Percentiles rank a stretch among this genome's conserved stretches.
Conservation (phyloP, 1,140 invertebrate species). For the Drosophila willistoni region DNA sequence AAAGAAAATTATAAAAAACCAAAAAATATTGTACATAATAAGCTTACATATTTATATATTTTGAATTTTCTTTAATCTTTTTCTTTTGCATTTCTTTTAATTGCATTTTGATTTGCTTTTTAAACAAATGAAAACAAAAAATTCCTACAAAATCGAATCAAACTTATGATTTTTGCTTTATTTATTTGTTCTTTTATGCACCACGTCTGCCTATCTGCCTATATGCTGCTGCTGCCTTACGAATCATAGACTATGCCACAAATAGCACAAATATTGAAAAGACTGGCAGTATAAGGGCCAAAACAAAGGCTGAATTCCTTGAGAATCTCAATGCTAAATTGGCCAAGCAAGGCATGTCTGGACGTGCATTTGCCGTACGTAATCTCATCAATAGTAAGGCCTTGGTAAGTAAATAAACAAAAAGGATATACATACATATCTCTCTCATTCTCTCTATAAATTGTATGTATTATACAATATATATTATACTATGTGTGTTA, state of each 20-base stretch:
- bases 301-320: slow-evolving; percentile 86
- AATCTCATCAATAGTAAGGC: slow-evolving; percentile 87
- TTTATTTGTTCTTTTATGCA: slow-evolving; percentile 61
- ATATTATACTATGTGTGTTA: slow-evolving; percentile 45
- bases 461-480: background rate
- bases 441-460: background rate
- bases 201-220: slow-evolving; percentile 5
- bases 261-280: slow-evolving; percentile 82
- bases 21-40: slow-evolving; percentile 17
- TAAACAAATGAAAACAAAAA: slow-evolving; percentile 4
- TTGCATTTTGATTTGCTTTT: slow-evolving; percentile 21
- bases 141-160: background rate
- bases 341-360: slow-evolving; percentile 86
- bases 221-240: slow-evolving; percentile 28
- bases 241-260: slow-evolving; percentile 73
- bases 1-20: too few species aligned
- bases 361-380: slow-evolving; percentile 84
- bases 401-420: slow-evolving; percentile 84
- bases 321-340: slow-evolving; percentile 91
- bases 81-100: slow-evolving; percentile 9
- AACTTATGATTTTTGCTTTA: slow-evolving; percentile 24
- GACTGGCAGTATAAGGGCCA: slow-evolving; percentile 83
- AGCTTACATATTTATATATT: background rate
- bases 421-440: background rate
- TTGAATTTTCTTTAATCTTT: slow-evolving; percentile 24